These are phyloP conservation scores for Actinemys pallida DNA, from an alignment of 2,113 vertebrate genomes.

Conservation along the genomic window DNA sequence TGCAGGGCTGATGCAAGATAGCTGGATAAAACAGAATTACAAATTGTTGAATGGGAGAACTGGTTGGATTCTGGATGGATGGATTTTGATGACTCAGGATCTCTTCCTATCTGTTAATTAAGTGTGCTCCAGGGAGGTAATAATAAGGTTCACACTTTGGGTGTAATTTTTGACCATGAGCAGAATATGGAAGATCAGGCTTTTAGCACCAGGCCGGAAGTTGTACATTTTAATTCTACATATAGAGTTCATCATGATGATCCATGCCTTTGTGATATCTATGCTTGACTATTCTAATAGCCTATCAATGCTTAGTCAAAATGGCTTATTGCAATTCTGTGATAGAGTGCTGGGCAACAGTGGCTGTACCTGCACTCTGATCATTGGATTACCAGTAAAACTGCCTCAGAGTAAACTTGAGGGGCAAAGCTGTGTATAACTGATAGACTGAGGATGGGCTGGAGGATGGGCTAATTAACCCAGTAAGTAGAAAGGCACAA, in stretches of 20 bases:
- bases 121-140: not conserved
- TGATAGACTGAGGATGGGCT: no score
- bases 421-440: not conserved
- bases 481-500: not conserved
- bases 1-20: not conserved
- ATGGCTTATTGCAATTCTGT: not conserved
- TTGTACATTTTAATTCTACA: no score
- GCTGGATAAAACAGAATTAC: not conserved
- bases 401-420: not conserved
- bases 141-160: not conserved
- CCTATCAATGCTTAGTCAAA: not conserved
- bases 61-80: not conserved
- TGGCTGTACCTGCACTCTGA: not conserved
- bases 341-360: not conserved
- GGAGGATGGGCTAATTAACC: not conserved
- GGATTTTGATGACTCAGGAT: not conserved
- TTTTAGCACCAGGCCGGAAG: no score
- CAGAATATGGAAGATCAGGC: no score
- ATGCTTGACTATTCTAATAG: not conserved
- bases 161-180: not conserved
- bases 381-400: not conserved
- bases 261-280: not conserved
- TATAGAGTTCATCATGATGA: not conserved
- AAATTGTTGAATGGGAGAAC: not conserved
- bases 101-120: not conserved